Evolutionary conservation across 2,888 invertebrate species (phyloP), one percentile per base, ranked within the genome.

Genomic region (Ophioninae sp.): DNA sequence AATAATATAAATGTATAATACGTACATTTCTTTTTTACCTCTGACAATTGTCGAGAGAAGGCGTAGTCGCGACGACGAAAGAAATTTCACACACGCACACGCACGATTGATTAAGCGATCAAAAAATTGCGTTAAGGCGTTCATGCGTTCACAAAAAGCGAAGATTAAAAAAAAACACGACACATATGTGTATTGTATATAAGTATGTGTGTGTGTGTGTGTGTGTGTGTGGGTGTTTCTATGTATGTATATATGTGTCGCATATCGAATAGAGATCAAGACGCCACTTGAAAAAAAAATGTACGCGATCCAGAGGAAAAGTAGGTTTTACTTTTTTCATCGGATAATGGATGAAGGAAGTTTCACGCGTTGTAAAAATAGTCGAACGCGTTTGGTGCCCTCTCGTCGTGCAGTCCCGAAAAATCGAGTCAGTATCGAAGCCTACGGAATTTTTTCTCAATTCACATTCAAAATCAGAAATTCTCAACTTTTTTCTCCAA

Each of bases 141-240:
- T 65, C 79, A 79, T 79, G 79, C 79, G 65, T 73, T 79, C 41
- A 67, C 72, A 72, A 58, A 8, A 79, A 79, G 78, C 78, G 13
- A 67, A 59, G 56, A 64, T 56, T 13, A 0, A 59, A 79, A 67
- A 44, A 68, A 68, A 59, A 58, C 6, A 41, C 23, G 20, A 71
- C 23, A 59, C 30, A n/a, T 76, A 17, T 39, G 39, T 67, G 67
- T 76, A 51, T 73, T 7, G n/a, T 17, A 6, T 71, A 56, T 56
- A 37, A 23, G 51, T 69, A 30, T 9, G 2, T 58, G 30, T 58
- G 56, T 58, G 23, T 69, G 6, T n/a, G 56, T 56, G 69, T 13
- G 20, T 23, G 13, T 6, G 23, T 17, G 69, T 56, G 20, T 75
- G 30, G 20, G 56, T n/a, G 2, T 71, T 17, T 58, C n/a, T 58